Evolutionary conservation across 1,140 invertebrate genomes (phyloP).

Genomic region (Mizuhopecten yessoensis): DNA sequence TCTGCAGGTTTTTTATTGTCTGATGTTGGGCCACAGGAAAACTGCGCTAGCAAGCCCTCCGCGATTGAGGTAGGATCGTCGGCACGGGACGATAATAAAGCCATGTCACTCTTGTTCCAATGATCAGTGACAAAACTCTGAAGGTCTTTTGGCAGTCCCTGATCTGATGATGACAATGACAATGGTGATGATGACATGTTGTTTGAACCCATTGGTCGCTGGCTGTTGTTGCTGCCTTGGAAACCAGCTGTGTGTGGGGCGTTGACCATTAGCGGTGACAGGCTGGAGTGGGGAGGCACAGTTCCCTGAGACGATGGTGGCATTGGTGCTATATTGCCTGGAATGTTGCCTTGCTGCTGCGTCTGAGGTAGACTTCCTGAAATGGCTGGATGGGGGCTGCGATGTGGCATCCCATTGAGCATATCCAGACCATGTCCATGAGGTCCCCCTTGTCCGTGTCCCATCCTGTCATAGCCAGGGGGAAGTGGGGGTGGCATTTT

Average conservation of each 20-base stretch:
- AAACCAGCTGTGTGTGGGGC: slow-evolving; percentile 1
- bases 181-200: slow-evolving; percentile 28
- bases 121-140: slow-evolving; percentile 60
- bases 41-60: slow-evolving; percentile 76
- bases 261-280: slow-evolving; percentile 18
- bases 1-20: slow-evolving; percentile 45
- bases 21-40: slow-evolving; percentile 63
- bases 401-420: slow-evolving; percentile 67
- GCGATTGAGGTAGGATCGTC: slow-evolving; percentile 73
- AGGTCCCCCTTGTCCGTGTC: slow-evolving; percentile 8
- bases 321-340: slow-evolving; percentile 51
- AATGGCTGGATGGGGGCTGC: slow-evolving; percentile 11
- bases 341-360: slow-evolving; percentile 69
- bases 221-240: slow-evolving; percentile 28
- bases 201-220: slow-evolving; percentile 2
- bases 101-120: slow-evolving; percentile 70
- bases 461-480: slow-evolving; percentile 48
- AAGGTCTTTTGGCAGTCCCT: slow-evolving; percentile 63
- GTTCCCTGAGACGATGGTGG: slow-evolving; percentile 64
- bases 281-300: not conserved
- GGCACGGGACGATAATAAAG: slow-evolving; percentile 66
- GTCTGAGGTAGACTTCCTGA: slow-evolving; percentile 54
- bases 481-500: slow-evolving; percentile 51
- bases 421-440: slow-evolving; percentile 55
- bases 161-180: slow-evolving; percentile 46